A percentile compares a stretch with the other conserved stretches of the same genome.
These are phyloP conservation scores for Mormyrus iriodes DNA, from an alignment of 2,113 vertebrate species.

Conservation along the genomic window DNA sequence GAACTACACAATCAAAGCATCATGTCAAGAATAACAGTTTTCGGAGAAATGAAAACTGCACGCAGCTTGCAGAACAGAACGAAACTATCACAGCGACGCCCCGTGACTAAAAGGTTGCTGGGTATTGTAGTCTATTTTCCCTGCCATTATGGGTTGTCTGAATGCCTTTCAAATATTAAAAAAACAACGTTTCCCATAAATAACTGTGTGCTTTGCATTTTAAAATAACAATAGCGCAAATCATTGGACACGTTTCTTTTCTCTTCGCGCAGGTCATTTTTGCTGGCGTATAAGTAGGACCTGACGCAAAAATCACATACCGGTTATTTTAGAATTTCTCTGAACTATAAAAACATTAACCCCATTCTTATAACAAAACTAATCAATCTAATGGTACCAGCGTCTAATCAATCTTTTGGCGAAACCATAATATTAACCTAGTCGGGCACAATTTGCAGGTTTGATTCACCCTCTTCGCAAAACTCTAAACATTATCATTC, in stretches of 20 bases:
- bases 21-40: not conserved
- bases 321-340: not conserved
- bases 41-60: not conserved
- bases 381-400: too few relatives aligned
- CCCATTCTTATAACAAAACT: too few relatives aligned
- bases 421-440: not conserved
- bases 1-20: not conserved
- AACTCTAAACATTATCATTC: not conserved
- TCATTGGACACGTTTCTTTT: not conserved
- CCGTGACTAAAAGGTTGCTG: not conserved
- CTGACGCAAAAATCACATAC: not conserved
- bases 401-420: not conserved
- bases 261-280: not conserved
- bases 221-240: not conserved
- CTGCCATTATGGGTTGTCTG: not conserved
- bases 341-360: not conserved
- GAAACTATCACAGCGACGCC: conserved; percentile 21
- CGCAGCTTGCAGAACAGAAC: not conserved
- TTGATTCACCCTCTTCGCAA: not conserved
- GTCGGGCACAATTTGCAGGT: not conserved
- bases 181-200: conserved; percentile 23
- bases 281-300: too few relatives aligned
- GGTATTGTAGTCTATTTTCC: conserved; percentile 24
- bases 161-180: not conserved
- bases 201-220: not conserved